Evolutionary conservation across 2,113 vertebrate genomes (phyloP).

Genomic region (Chaetodon auriga): DNA sequence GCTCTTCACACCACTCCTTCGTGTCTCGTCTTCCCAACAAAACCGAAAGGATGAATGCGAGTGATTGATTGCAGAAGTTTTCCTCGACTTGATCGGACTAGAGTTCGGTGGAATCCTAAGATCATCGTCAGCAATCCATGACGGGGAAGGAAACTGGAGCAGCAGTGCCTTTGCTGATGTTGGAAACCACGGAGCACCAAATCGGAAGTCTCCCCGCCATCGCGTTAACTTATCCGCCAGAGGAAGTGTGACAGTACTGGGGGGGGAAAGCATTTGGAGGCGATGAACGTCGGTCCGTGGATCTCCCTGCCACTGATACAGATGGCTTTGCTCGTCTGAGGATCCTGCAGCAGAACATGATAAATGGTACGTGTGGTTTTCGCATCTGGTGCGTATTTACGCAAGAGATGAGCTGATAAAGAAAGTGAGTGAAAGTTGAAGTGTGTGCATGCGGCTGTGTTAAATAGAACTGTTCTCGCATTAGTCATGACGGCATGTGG

Average conservation of each 20-base stretch:
- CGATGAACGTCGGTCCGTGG: constrained; percentile 26
- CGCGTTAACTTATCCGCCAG: constrained; percentile 20
- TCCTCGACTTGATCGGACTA: constrained; percentile 74
- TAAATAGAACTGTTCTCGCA: neutral
- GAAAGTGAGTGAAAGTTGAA: neutral
- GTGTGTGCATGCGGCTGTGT: neutral
- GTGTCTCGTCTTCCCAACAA: constrained; percentile 21
- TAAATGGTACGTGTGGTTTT: constrained; percentile 82
- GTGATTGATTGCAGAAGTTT: constrained; percentile 78
- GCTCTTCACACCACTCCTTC: neutral
- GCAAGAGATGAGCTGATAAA: neutral
- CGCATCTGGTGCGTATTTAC: constrained; percentile 38
- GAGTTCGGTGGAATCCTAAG: constrained; percentile 77
- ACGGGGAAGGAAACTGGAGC: constrained; percentile 73
- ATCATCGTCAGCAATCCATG: constrained; percentile 72
- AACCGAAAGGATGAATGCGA: constrained; percentile 73
- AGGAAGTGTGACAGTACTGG: constrained; percentile 31
- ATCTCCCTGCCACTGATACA: constrained; percentile 39
- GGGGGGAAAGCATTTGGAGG: constrained; percentile 11
- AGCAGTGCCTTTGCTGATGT: constrained; percentile 53
- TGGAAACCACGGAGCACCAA: constrained; percentile 56
- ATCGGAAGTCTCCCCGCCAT: constrained; percentile 46
- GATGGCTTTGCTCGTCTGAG: constrained; percentile 68
- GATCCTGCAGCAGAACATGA: constrained; percentile 75
- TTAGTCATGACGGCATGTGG: neutral